phyloP scores from a whole-genome alignment of 2,113 vertebrate genomes.

The Eulemur rufifrons region DNA sequence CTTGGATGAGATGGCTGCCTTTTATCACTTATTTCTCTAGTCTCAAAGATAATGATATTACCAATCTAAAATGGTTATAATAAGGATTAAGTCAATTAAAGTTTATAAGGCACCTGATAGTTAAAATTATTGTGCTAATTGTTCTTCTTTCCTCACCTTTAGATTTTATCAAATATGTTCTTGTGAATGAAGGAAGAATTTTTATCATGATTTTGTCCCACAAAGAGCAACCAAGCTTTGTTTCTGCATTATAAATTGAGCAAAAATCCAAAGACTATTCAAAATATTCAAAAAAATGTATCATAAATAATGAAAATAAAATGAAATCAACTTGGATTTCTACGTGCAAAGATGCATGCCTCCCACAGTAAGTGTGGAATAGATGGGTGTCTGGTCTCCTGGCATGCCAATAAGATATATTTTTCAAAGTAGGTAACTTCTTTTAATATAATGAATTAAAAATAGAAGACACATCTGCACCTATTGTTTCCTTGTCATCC shows the following conservation, averaged over 20 bases:
- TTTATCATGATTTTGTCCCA: neutral
- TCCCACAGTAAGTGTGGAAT: neutral
- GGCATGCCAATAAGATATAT: neutral
- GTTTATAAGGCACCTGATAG: neutral
- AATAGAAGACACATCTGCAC: neutral
- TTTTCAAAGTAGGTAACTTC: neutral
- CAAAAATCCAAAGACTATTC: neutral
- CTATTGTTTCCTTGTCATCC: neutral
- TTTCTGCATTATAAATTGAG: neutral
- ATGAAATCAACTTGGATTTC: neutral
- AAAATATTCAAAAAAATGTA: neutral
- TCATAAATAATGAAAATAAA: constrained; percentile 3
- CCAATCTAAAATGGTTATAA: neutral
- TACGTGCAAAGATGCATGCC: neutral
- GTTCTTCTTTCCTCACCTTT: neutral
- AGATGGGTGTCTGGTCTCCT: neutral
- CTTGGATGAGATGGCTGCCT: neutral
- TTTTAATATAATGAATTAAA: neutral
- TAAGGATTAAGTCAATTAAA: neutral
- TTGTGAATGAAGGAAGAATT: neutral
- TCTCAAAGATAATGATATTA: neutral
- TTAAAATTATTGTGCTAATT: fast-evolving
- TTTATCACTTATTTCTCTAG: neutral
- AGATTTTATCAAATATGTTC: neutral
- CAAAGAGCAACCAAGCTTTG: neutral